Evolutionary conservation across 2,888 invertebrate species (phyloP).

Genomic region (Operophtera brumata): DNA sequence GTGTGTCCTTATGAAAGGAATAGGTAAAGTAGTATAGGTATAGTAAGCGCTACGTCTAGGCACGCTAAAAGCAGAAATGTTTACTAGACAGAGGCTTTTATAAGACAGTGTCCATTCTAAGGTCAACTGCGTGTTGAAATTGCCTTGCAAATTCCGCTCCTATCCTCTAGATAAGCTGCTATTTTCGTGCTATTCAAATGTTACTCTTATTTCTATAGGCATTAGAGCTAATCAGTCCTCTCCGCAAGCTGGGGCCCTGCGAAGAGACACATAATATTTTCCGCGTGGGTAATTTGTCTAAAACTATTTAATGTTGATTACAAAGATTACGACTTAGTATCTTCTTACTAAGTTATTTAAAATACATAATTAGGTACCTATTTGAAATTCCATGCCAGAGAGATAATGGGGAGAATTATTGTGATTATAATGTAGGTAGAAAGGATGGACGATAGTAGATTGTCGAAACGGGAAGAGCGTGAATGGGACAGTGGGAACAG

Average conservation of each 20-base stretch:
- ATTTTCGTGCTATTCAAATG: background rate
- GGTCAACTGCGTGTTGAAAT: slow-evolving; percentile 4
- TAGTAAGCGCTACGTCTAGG: too few relatives aligned
- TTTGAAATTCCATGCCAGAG: too few relatives aligned
- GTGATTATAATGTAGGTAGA: too few relatives aligned
- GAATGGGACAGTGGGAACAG: too few relatives aligned
- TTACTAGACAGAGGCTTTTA: slow-evolving; percentile 8
- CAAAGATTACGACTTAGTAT: too few relatives aligned
- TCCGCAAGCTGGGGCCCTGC: background rate
- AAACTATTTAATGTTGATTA: too few relatives aligned
- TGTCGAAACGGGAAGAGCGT: too few relatives aligned
- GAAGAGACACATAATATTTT: background rate
- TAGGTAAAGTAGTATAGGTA: background rate
- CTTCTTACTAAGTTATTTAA: too few relatives aligned
- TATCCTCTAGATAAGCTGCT: background rate
- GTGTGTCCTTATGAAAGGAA: background rate
- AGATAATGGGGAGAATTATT: too few relatives aligned
- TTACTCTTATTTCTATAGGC: background rate
- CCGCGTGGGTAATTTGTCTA: too few relatives aligned
- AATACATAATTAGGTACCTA: too few relatives aligned
- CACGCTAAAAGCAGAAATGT: slow-evolving; percentile 3
- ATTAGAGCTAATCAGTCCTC: background rate
- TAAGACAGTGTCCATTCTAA: slow-evolving; percentile 4
- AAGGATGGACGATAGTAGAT: too few relatives aligned
- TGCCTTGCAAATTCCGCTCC: background rate